Evolutionary conservation across 2,888 invertebrate species (phyloP), one percentile per base, ranked within the genome.

Genomic region (Choreutis nemorana): DNA sequence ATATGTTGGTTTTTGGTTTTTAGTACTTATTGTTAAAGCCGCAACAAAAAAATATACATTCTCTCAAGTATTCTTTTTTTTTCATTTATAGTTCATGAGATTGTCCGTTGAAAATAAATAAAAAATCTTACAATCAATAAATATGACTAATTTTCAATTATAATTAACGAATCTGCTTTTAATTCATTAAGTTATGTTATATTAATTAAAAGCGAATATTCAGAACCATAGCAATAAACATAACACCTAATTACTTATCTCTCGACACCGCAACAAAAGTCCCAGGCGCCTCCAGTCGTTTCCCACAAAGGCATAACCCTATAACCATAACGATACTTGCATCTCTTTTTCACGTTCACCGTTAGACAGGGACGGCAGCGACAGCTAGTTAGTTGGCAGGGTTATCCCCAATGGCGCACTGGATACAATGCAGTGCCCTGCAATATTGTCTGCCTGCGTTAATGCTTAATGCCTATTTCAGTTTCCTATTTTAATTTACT

Each of bases 401-500:
- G 15, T 14, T 8, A n/a, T 41, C 48, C 49, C 60, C 53, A 61
- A 52, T 56, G 55, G 56, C 49, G 59, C 53, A 61, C 51, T 56
- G 55, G 56, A 46, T 41, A 71, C 73, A 73, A 73, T 57, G 52
- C 58, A 50, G 30, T 48, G 52, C 51, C 44, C 41, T 58, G 50
- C 50, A 62, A 62, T 59, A 68, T 60, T 67, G 56, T 55, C 50
- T n/a, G 44, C 46, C 54, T 38, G 50, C 44, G 47, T 64, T 60
- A 62, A 66, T 58, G 56, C 64, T 72, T 64, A 77, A 75, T 77
- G 73, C 72, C 61, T n/a, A n/a, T n/a, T 50, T 57, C 68, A 73
- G 75, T 73, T 72, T 78, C 73, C 77, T 75, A 75, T 78, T 79
- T 79, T 72, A 79, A 80, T 79, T 78, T 79, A 77, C 67, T 78